These are phyloP conservation scores for Mandrillus leucophaeus DNA, from an alignment of 2,113 vertebrate species.

Conservation along the genomic window DNA sequence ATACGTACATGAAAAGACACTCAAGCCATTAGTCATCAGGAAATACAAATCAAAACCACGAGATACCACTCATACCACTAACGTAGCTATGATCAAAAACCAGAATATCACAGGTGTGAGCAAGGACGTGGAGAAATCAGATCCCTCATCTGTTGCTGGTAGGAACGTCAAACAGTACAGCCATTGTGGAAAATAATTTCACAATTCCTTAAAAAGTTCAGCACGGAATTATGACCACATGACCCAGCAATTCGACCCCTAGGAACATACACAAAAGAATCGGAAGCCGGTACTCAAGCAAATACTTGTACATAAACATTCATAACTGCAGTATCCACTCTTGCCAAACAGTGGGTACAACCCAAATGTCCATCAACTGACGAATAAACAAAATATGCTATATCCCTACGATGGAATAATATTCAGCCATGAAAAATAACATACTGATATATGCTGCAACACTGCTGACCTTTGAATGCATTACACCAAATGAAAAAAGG, in stretches of 20 bases:
- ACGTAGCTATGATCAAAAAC: background rate
- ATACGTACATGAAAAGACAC: background rate
- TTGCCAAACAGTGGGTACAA: background rate
- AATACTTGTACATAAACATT: background rate
- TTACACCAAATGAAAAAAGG: background rate
- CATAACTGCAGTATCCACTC: background rate
- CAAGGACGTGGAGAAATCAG: background rate
- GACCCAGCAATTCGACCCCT: background rate
- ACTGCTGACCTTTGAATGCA: background rate
- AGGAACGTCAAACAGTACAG: background rate
- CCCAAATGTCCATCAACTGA: background rate
- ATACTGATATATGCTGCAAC: background rate
- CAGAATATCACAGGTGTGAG: background rate
- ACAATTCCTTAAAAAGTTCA: background rate
- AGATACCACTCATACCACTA: background rate
- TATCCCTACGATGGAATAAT: background rate
- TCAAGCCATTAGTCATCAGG: background rate
- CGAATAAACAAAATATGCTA: background rate
- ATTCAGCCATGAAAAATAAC: background rate
- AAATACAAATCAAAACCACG: slow-evolving; percentile 6
- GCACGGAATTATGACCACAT: background rate
- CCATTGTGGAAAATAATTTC: background rate
- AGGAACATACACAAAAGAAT: background rate
- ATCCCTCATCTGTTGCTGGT: background rate
- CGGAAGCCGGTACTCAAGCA: background rate